Conservation (phyloP, 2,113 vertebrate species). For the Marmota monax region DNA sequence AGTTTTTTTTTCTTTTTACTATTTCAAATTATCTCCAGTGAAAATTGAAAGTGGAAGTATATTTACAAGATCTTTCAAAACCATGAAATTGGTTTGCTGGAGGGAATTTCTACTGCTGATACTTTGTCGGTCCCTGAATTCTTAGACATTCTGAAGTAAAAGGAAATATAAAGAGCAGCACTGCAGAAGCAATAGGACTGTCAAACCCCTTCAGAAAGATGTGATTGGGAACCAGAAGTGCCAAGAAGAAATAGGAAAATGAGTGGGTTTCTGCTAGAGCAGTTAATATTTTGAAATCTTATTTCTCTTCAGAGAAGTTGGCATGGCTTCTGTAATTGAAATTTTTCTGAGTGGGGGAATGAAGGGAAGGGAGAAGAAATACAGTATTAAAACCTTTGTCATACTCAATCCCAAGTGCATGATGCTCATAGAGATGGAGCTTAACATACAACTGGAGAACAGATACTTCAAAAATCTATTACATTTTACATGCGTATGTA, state of each 20-base stretch:
- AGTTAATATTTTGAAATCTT: slow-evolving; percentile 65
- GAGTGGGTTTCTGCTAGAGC: slow-evolving; percentile 41
- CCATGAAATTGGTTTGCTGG: slow-evolving; percentile 33
- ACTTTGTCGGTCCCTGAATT: background rate
- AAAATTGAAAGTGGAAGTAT: slow-evolving; percentile 15
- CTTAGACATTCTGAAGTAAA: slow-evolving; percentile 48
- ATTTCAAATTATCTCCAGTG: background rate
- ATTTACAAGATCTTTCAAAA: slow-evolving; percentile 47
- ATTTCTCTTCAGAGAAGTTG: slow-evolving; percentile 52
- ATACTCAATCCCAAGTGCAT: background rate
- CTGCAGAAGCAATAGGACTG: slow-evolving; percentile 46
- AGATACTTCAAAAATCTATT: slow-evolving; percentile 29
- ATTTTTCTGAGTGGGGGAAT: slow-evolving; percentile 16
- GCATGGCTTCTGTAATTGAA: slow-evolving; percentile 51
- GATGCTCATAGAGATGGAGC: background rate
- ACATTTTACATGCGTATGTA: slow-evolving; percentile 19
- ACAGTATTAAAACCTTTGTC: slow-evolving; percentile 44
- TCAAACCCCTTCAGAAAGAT: slow-evolving; percentile 36
- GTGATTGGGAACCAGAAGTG: background rate
- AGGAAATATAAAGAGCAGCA: slow-evolving; percentile 13
- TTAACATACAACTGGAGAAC: background rate
- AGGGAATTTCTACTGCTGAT: background rate
- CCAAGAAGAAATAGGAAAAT: slow-evolving; percentile 51
- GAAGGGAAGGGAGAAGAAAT: background rate
- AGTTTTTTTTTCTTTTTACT: background rate